Conservation (phyloP, 53 echinoderm and acorn worm species). For the Arbacia lixula region DNA sequence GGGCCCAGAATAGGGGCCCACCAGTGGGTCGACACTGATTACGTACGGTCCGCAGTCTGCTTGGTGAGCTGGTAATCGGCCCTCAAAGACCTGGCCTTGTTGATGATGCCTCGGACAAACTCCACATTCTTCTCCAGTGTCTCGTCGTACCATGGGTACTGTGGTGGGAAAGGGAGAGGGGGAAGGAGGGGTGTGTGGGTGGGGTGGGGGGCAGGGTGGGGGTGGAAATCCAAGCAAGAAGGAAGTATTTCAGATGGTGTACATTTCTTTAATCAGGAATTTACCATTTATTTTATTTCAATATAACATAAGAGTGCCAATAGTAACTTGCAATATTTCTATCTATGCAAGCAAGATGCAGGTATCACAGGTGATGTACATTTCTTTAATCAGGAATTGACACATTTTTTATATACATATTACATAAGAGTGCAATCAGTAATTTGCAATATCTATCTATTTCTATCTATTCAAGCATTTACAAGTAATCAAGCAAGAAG, state of each 20-base stretch:
- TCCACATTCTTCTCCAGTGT: conserved; percentile 75
- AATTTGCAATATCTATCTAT: too few relatives aligned
- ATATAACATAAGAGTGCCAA: too few relatives aligned
- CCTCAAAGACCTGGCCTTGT: conserved; percentile 85
- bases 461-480: too few relatives aligned
- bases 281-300: too few relatives aligned
- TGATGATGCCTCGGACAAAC: conserved; percentile 79
- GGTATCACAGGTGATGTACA: neutral
- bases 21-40: too few relatives aligned
- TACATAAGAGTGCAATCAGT: too few relatives aligned
- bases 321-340: too few relatives aligned
- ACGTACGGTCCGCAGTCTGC: conserved; percentile 88
- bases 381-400: neutral
- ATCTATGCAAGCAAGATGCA: neutral
- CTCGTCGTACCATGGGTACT: conserved; percentile 79
- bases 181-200: neutral
- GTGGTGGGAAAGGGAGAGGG: neutral
- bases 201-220: neutral
- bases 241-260: neutral
- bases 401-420: too few relatives aligned
- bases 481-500: too few relatives aligned
- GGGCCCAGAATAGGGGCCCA: too few relatives aligned
- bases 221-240: neutral
- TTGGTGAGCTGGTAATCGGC: conserved; percentile 94
- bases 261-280: neutral